Evolutionary conservation across 2,888 invertebrate genomes (phyloP).

Genomic region (Pseudococcus viburni): DNA sequence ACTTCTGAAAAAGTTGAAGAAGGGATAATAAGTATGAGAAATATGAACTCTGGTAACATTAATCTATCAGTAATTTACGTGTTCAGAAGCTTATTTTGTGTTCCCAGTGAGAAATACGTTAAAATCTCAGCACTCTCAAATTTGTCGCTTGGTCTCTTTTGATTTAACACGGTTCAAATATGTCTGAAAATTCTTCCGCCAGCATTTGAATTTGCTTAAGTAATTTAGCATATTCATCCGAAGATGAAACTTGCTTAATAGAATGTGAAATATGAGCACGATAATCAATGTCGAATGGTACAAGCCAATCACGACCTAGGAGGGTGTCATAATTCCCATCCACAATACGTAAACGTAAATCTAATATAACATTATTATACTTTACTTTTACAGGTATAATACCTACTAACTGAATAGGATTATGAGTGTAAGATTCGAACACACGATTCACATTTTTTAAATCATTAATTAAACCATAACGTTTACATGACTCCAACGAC

Average conservation of each 20-base stretch:
- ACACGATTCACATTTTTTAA: not conserved
- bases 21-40: too few relatives aligned
- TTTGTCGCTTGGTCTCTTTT: too few relatives aligned
- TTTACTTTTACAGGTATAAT: not conserved
- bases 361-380: not conserved
- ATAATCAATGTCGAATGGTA: not conserved
- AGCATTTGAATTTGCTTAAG: not conserved
- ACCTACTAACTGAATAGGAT: not conserved
- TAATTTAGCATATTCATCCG: not conserved
- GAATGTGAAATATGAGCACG: not conserved
- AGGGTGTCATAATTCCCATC: not conserved
- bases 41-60: too few relatives aligned
- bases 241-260: not conserved
- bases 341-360: conserved; percentile 5
- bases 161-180: too few relatives aligned
- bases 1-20: too few relatives aligned
- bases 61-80: too few relatives aligned
- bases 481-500: not conserved
- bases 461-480: not conserved
- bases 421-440: not conserved
- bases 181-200: not conserved
- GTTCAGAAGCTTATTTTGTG: too few relatives aligned
- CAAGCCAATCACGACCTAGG: not conserved
- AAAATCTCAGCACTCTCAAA: too few relatives aligned
- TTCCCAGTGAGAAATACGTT: too few relatives aligned